Conservation (phyloP, 1,140 invertebrate genomes). For the Megalonaias nervosa region DNA sequence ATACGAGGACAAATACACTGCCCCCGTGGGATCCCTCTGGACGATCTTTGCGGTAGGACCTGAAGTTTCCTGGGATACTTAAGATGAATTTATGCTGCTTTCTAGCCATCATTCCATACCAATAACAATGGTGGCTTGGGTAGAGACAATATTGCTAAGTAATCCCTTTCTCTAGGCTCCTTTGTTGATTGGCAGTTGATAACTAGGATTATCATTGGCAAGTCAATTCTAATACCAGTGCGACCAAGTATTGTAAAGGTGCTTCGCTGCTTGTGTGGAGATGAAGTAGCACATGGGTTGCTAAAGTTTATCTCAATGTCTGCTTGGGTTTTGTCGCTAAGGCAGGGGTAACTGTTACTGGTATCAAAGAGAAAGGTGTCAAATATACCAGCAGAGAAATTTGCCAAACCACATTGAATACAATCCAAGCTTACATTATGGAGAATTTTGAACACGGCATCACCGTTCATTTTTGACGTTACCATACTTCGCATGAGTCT, state of each 20-base stretch:
- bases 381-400: slow-evolving; percentile 31
- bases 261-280: slow-evolving; percentile 3
- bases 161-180: neutral
- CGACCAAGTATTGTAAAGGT: neutral
- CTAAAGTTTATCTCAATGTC: slow-evolving; percentile 23
- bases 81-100: neutral
- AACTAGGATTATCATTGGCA: slow-evolving; percentile 11
- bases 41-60: slow-evolving; percentile 8
- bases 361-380: slow-evolving; percentile 21
- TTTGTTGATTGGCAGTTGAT: slow-evolving; percentile 24
- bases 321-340: neutral
- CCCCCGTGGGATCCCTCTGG: neutral
- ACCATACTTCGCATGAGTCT: slow-evolving; percentile 22
- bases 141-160: slow-evolving; percentile 7
- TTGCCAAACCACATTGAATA: slow-evolving; percentile 27
- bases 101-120: slow-evolving; percentile 18
- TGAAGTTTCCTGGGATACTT: slow-evolving; percentile 21
- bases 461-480: slow-evolving; percentile 22
- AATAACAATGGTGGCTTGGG: slow-evolving; percentile 21
- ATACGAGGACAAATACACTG: slow-evolving; percentile 26
- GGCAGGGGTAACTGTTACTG: slow-evolving; percentile 2
- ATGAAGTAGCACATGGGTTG: slow-evolving; percentile 18
- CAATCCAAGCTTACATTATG: slow-evolving; percentile 21
- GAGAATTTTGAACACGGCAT: slow-evolving; percentile 7
- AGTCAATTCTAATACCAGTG: neutral